Evolutionary conservation across 2,888 invertebrate species (phyloP).

Genomic region (Torymus tubicola): DNA sequence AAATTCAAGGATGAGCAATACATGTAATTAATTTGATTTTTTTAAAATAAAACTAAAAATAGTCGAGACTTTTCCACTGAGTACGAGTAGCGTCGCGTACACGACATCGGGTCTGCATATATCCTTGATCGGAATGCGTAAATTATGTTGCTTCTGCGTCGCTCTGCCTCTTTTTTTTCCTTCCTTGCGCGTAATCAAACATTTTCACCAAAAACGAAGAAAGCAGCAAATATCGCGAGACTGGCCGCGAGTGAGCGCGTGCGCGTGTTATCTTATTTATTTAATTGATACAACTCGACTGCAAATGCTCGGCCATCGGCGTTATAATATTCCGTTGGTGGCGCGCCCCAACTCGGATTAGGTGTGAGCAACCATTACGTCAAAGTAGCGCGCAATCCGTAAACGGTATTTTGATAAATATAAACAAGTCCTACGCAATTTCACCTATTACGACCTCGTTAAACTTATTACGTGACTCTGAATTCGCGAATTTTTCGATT

Average conservation of each 20-base stretch:
- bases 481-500: conserved; percentile 20
- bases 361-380: conserved; percentile 21
- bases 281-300: conserved; percentile 3
- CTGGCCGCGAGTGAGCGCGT: no score
- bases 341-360: no score
- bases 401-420: conserved; percentile 27
- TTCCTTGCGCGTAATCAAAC: not conserved
- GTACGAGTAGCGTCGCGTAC: no score
- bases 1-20: no score
- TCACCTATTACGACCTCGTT: conserved; percentile 24
- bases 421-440: conserved; percentile 43
- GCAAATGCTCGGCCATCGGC: not conserved
- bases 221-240: not conserved
- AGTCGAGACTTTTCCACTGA: no score
- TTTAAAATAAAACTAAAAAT: no score
- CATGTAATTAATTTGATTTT: no score
- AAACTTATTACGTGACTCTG: conserved; percentile 18
- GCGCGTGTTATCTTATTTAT: not conserved
- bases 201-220: conserved; percentile 16
- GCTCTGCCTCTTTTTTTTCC: not conserved
- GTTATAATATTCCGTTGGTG: not conserved
- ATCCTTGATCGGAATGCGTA: conserved; percentile 35
- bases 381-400: conserved; percentile 2
- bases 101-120: not conserved
- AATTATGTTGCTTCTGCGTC: not conserved